Base-by-base conservation (phyloP, 2,888 invertebrate genomes). In the Vanessa cardui region DNA sequence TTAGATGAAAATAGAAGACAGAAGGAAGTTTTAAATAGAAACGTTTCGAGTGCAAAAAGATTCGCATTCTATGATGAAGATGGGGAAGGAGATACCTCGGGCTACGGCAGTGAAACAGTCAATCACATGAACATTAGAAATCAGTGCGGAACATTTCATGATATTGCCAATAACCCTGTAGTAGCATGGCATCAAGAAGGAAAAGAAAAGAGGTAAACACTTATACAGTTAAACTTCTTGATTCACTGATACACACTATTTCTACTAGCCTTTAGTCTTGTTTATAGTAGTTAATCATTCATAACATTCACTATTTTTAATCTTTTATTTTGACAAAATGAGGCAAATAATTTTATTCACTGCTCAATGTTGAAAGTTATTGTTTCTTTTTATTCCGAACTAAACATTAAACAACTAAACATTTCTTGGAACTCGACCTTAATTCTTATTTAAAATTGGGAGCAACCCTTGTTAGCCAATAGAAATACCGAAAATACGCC, bases 61-160 rank as follows among this genome's bases (percentile, higher is more conserved):
- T 92, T 90, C 72, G 80, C 90, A n/a, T 90, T 92, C 76, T 93
- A 89, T 74, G 91, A 92, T 77, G 92, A 92, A 78, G 91, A 93
- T 74, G 94, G 93, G 63, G 96, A 96, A 80, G 96, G 96, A 47
- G 96, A 97, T 80, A 97, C 97, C 64, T 97, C 97, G 44, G 97
- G 97, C 47, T 97, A 97, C 86, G 96, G 96, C 60, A 97, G 97
- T 83, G 97, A 97, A 82, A 96, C 95, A 59, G 87, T 94, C 15
- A 94, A 94, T 80, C 93, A 94, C 69, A 93, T 86, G 83, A 87
- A 86, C 63, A 74, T 74, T 50, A 83, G 82, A 73, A 80, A 78
- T 71, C 83, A 80, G 66, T 83, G 80, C 70, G 78, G 80, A 31
- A 78, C 78, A 5, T 73, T 85, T 54, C 81, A 83, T 50, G 84